Base-by-base conservation (phyloP, 2,113 vertebrate genomes). In the Aegotheles bennettii region DNA sequence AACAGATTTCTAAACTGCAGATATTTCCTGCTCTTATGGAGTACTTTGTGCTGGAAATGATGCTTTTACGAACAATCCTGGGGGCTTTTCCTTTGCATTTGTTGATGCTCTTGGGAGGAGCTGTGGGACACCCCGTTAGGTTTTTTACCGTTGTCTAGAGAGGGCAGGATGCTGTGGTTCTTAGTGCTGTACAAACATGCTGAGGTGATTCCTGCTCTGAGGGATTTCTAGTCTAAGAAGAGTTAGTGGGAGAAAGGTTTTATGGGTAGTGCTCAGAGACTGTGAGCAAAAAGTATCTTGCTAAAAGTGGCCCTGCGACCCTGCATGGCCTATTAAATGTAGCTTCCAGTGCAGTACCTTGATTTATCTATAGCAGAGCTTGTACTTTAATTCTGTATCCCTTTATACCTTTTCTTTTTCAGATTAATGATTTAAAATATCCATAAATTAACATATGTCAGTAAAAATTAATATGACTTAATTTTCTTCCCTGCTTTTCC, bases 401-500 rank as follows among this genome's bases (percentile, higher is more conserved):
- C 8, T 81, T 87, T 75, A 60, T 68, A 21, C 18, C 28, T 85
- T 93, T 84, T 84, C 47, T 50, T 67, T 86, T 70, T 82, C 47
- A 74, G 68, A 89, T 24, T 84, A 31, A 25, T 94, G 28, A 74
- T 89, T 77, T 90, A 16, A 94, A 93, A 81, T 89, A 38, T 92
- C 47, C 51, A 53, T 87, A 68, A 92, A 92, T 92, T 84, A 94
- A 74, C n/a, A 59, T 56, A 67, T 36, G 65, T 79, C 77, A 67
- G 81, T 78, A 91, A 96, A 95, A 94, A 82, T 89, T 92, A 94
- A 94, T 93, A 61, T 56, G 84, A 75, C 74, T 94, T 94, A 67
- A 89, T 94, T 94, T 75, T 92, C 77, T 96, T 89, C 29, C 24
- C 31, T 33, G 48, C 51, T 89, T 91, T 91, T 84, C 76, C 73